Conservation (phyloP, 2,888 invertebrate species). For the Metacarcinus magister region DNA sequence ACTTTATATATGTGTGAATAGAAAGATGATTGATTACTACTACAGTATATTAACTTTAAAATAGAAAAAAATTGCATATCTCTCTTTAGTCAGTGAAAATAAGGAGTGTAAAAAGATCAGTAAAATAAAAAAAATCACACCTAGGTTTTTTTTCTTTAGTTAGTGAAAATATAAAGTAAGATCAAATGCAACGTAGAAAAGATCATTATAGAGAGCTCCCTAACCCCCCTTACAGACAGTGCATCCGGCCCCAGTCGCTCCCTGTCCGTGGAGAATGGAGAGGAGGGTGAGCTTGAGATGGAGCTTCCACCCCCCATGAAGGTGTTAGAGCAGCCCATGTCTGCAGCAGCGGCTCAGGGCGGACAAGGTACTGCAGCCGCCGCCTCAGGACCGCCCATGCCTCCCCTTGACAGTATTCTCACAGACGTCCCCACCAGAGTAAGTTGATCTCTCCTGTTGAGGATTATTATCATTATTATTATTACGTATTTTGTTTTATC, state of each 20-base stretch:
- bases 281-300: slow-evolving; percentile 85
- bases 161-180: too few relatives aligned
- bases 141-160: not conserved
- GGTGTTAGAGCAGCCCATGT: slow-evolving; percentile 90
- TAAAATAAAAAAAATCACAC: not conserved
- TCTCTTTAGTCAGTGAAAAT: too few relatives aligned
- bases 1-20: too few relatives aligned
- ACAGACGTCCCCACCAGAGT: slow-evolving; percentile 74
- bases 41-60: too few relatives aligned
- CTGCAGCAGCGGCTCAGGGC: slow-evolving; percentile 84
- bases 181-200: not conserved
- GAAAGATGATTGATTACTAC: too few relatives aligned
- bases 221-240: slow-evolving; percentile 62
- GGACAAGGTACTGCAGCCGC: slow-evolving; percentile 63
- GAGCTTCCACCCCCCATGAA: slow-evolving; percentile 98
- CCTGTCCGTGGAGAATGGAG: slow-evolving; percentile 78
- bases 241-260: slow-evolving; percentile 74
- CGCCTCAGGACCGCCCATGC: slow-evolving; percentile 62
- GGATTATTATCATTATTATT: not conserved
- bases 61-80: too few relatives aligned
- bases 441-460: not conserved
- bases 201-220: not conserved
- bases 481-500: not conserved
- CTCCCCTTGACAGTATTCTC: slow-evolving; percentile 75
- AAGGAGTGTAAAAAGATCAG: not conserved